Conservation (phyloP, 2,113 vertebrate genomes). For the Peromyscus leucopus region DNA sequence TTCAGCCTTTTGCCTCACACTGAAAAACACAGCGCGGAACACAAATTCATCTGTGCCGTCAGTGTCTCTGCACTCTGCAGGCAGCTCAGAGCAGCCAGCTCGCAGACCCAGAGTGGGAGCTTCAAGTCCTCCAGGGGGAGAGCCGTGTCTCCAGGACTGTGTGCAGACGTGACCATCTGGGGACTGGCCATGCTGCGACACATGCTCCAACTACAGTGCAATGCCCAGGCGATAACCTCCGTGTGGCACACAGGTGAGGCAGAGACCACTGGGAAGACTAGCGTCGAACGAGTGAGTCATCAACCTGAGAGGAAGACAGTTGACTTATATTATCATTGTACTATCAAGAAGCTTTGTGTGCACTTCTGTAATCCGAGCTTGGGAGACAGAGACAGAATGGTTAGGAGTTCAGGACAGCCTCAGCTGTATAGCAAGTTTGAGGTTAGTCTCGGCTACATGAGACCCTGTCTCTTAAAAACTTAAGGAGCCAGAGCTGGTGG, state of each 20-base stretch:
- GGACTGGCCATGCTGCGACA: slow-evolving; percentile 94
- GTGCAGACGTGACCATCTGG: slow-evolving; percentile 84
- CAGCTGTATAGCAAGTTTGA: neutral
- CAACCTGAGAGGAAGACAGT: neutral
- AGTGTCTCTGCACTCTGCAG: slow-evolving; percentile 90
- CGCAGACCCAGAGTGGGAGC: slow-evolving; percentile 63
- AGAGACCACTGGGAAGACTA: neutral
- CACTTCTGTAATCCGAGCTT: neutral
- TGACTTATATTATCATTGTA: neutral
- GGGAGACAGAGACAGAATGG: neutral
- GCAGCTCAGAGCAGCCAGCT: slow-evolving; percentile 83
- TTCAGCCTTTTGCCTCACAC: slow-evolving; percentile 92
- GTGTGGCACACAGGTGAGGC: no score
- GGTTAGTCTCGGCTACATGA: neutral
- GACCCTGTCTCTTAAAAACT: neutral
- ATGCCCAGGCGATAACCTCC: slow-evolving; percentile 92
- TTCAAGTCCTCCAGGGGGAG: neutral
- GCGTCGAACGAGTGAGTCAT: neutral
- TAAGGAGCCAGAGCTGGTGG: neutral
- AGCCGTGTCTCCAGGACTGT: neutral
- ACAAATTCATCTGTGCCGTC: slow-evolving; percentile 91
- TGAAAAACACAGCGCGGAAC: slow-evolving; percentile 86
- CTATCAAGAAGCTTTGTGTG: neutral
- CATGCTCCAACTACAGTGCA: slow-evolving; percentile 94
- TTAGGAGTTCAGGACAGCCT: neutral